Evolutionary conservation across 2,797 vertebrate genomes (phyloP), one percentile per base, ranked within the genome.

Genomic region (Hafferia zeledoni): DNA sequence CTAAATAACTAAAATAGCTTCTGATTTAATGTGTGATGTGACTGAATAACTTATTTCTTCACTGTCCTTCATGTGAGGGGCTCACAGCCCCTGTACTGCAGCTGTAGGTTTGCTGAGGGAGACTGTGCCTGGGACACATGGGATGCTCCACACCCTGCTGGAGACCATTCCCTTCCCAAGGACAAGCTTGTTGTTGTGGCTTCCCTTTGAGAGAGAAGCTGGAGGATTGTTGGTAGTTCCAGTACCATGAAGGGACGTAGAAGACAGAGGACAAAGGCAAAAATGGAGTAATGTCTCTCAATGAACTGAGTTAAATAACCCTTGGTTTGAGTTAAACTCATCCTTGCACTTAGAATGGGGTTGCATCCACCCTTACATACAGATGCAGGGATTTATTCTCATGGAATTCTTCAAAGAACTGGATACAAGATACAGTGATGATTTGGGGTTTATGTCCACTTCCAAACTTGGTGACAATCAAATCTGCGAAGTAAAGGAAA

Each of bases 111-210:
- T 60, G 61, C 46, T 61, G 67, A 80, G 64, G 49, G 37, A 2
- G 52, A 12, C 0, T 5, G 17, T 28, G 17, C 33, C 24, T 28
- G 27, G 67, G 50, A 31, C 2, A 14, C 18, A 3, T 13, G 3
- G 37, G 43, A 15, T 53, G 46, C n/a, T 65, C 71, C n/a, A 11
- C 4, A 19, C 25, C 27, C 55, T 24, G 7, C 60, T 69, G 69
- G 47, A 55, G 27, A 50, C 9, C 52, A 8, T 31, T 64, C 23
- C 23, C 35, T 67, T 19, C 71, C 49, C 27, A 19, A 52, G 46
- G 7, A 27, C 9, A 41, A 2, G 1, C 13, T 12, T 5, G 14
- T 2, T 37, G 30, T 44, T 68, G 4, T 3, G 41, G 16, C 19
- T 88, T 57, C 37, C 33, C 39, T 87, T 30, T 46, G 35, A 46